Conservation (phyloP, 30 jellyfish, hydroid and myxozoan species). For the Haliclystus octoradiatus region DNA sequence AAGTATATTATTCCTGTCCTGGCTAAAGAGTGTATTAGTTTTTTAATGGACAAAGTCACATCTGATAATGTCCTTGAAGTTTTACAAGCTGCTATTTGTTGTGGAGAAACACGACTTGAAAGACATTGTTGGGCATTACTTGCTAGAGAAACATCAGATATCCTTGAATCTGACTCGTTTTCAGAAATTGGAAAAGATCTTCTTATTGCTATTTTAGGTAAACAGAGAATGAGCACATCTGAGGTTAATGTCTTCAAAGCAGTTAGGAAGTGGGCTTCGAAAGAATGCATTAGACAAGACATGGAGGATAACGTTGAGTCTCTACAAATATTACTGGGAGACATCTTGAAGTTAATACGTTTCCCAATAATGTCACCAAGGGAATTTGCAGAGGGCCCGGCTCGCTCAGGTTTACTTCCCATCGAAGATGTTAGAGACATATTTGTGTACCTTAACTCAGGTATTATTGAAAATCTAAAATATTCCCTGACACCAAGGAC, state of each 20-base stretch:
- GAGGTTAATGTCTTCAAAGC: constrained; percentile 81
- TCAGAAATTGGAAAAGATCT: constrained; percentile 52
- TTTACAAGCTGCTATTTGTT: constrained; percentile 77
- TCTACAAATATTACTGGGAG: constrained; percentile 36
- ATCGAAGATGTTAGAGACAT: constrained; percentile 66
- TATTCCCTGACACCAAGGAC: constrained; percentile 33
- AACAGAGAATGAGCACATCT: constrained; percentile 40
- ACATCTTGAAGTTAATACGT: constrained; percentile 49
- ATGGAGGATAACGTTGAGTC: constrained; percentile 34
- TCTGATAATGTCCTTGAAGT: constrained; percentile 82
- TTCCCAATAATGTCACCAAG: constrained; percentile 96
- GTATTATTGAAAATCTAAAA: constrained; percentile 34
- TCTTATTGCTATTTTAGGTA: constrained; percentile 26
- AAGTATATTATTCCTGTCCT: constrained; percentile 83
- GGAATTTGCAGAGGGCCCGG: constrained; percentile 97
- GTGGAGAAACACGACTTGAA: constrained; percentile 73
- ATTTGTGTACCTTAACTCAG: constrained; percentile 68
- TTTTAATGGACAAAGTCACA: constrained; percentile 66
- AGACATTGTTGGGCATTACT: constrained; percentile 92
- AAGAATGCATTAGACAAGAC: constrained; percentile 50
- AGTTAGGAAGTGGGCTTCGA: constrained; percentile 69
- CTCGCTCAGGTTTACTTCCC: constrained; percentile 74
- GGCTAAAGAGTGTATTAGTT: constrained; percentile 67
- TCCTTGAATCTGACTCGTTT: constrained; percentile 55
- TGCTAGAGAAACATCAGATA: constrained; percentile 56